Evolutionary conservation across 2,888 invertebrate genomes (phyloP), one percentile per base, ranked within the genome.

Genomic region (Drosophila lacicola): DNA sequence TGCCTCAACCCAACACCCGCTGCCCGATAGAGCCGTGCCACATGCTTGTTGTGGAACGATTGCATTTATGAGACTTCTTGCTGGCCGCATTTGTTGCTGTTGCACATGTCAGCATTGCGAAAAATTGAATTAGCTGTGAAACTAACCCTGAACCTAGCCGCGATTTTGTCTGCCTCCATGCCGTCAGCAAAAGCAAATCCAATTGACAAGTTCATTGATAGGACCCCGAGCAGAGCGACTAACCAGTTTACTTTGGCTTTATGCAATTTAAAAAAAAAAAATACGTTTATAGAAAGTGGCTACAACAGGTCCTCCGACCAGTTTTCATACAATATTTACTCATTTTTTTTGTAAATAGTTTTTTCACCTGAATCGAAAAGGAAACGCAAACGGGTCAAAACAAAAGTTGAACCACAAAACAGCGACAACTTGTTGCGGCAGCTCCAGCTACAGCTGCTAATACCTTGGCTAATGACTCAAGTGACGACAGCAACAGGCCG

Each of bases 161-260:
- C 78, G 60, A 78, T 71, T 83, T 86, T 66, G 56, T 33, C 54
- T 37, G 45, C 47, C 55, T 17, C 34, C 13, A 41, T 19, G 51
- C 17, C 74, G 78, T 78, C 78, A 75, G 74, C 60, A 17, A 57
- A 55, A 67, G 39, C 64, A 88, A 83, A 83, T 86, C 83, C 83
- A 86, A 83, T 83, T 82, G 82, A 66, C 82, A 82, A 82, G 82
- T 82, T 82, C 82, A 82, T 82, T 88, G 82, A 84, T 87, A 78
- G 82, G 58, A 58, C 36, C 50, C 49, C 42, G 47, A 34, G 47
- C 42, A 58, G 8, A 49, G 49, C 19, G 53, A n/a, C 45, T 58
- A 78, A 78, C 78, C 78, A 63, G 79, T 78, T 82, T 66, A 44
- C 42, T 50, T 14, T 44, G 46, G 53, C 65, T 79, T 80, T 82